phyloP scores from a whole-genome alignment of 1,140 invertebrate species.

The Drosophila sechellia region DNA sequence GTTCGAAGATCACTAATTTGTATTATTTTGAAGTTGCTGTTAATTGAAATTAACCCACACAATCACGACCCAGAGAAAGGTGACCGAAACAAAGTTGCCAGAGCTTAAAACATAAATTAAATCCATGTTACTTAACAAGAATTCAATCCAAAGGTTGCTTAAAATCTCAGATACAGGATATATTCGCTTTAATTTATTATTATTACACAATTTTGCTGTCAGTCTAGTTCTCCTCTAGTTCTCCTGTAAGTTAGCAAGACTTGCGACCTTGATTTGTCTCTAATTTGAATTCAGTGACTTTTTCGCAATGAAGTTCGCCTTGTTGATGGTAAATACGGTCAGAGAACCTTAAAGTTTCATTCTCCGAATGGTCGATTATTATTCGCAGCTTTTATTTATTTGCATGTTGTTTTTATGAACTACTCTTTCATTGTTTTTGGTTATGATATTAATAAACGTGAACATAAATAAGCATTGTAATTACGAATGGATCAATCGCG shows the following conservation, averaged over 20 bases:
- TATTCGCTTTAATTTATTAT: too few species aligned
- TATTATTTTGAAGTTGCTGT: slow-evolving; percentile 22
- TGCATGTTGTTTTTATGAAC: slow-evolving; percentile 30
- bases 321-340: neutral
- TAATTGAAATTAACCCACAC: slow-evolving; percentile 17
- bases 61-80: neutral
- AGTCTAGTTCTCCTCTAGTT: too few species aligned
- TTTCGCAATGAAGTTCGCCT: neutral
- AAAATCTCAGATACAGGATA: too few species aligned
- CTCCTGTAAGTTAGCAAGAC: too few species aligned
- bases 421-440: slow-evolving; percentile 2
- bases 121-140: too few species aligned
- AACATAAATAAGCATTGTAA: slow-evolving; percentile 15
- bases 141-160: too few species aligned
- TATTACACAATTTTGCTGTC: too few species aligned
- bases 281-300: neutral
- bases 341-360: neutral
- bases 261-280: neutral
- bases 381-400: slow-evolving; percentile 22
- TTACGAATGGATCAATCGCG: slow-evolving; percentile 39
- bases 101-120: neutral
- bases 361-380: neutral
- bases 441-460: slow-evolving; percentile 13
- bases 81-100: neutral
- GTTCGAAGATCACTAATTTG: slow-evolving; percentile 17